A percentile compares a stretch with the other conserved stretches of the same genome.
Evolutionary conservation across 1,140 invertebrate species (phyloP).

Genomic region (Drosophila tsacasi): DNA sequence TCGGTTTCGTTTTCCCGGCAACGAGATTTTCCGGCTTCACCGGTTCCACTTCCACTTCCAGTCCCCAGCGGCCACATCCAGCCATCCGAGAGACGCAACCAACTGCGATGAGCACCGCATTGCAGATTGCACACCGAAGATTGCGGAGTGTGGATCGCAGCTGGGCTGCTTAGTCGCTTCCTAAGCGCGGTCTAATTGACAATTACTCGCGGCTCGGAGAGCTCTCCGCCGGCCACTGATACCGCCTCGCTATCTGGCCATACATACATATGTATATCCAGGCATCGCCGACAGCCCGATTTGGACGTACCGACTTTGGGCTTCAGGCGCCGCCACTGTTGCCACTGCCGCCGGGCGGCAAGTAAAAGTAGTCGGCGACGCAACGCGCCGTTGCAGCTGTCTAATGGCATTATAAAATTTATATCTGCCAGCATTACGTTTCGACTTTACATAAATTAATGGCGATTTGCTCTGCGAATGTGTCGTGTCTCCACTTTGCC

Average conservation of each 20-base stretch:
- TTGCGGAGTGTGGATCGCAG: slow-evolving; percentile 37
- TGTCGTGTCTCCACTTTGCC: slow-evolving; percentile 44
- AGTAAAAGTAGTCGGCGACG: slow-evolving; percentile 69
- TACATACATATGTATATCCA: background rate
- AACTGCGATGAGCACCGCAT: slow-evolving; percentile 44
- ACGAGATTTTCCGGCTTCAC: slow-evolving; percentile 81
- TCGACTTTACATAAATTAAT: slow-evolving; percentile 72
- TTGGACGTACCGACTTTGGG: slow-evolving; percentile 72
- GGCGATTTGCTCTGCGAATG: slow-evolving; percentile 52
- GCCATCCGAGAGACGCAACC: slow-evolving; percentile 31
- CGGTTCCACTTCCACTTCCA: slow-evolving; percentile 54
- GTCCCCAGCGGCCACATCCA: slow-evolving; percentile 17
- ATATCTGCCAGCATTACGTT: slow-evolving; percentile 70
- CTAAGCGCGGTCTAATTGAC: slow-evolving; percentile 76
- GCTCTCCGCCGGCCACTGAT: slow-evolving; percentile 48
- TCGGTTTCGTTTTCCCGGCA: slow-evolving; percentile 69
- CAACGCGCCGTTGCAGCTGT: slow-evolving; percentile 56
- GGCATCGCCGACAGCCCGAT: slow-evolving; percentile 28
- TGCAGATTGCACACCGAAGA: slow-evolving; percentile 26
- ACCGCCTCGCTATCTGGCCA: slow-evolving; percentile 10
- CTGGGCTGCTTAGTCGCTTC: slow-evolving; percentile 62
- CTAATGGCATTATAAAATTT: slow-evolving; percentile 76
- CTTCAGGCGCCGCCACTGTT: slow-evolving; percentile 50
- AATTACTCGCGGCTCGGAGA: slow-evolving; percentile 57
- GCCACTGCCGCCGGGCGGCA: slow-evolving; percentile 26